Base-by-base conservation (phyloP, 2,888 invertebrate genomes). In the Leptinotarsa haldemani region DNA sequence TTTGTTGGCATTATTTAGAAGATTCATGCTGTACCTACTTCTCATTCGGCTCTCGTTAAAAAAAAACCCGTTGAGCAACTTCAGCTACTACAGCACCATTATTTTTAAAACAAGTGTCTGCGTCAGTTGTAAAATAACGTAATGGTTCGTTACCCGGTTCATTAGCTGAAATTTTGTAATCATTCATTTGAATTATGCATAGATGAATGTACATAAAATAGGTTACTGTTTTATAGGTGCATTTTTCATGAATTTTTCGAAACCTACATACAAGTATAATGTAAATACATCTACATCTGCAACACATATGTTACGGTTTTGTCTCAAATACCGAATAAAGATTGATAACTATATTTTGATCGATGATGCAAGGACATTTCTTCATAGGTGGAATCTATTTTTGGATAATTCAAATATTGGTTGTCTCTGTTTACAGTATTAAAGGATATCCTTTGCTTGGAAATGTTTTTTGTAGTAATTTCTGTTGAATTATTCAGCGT, bases 21-120 rank as follows among this genome's bases (percentile, higher is more conserved):
- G 61, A 40, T 40, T 61, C 61, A 61, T 61, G 61, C 61, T 30
- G 61, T 61, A 61, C 61, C 61, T 61, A 61, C 25, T 30, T 61
- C 30, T 30, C n/a, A 61, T 61, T 61, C 61, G 16, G 61, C 13
- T n/a, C 61, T 16, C 61, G n/a, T 12, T 61, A n/a, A 40, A 30
- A 61, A 30, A 61, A 61, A 61, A 61, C 61, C 61, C 30, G 61
- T 61, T 40, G 30, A 25, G 40, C 61, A 61, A 40, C 61, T 61
- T 16, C 30, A 61, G 58, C 58, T 61, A 61, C 61, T 40, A 61
- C 15, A 30, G 61, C 61, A 40, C n/a, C 40, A 61, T 61, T 61
- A 61, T 61, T 61, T 40, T 61, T 40, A 16, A 61, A 61, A 40
- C 30, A 61, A 61, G 61, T 61, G 40, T 16, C 61, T 40, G 61